These are phyloP conservation scores for Artemia franciscana DNA, from an alignment of 1,140 invertebrate genomes.

Conservation along the genomic window DNA sequence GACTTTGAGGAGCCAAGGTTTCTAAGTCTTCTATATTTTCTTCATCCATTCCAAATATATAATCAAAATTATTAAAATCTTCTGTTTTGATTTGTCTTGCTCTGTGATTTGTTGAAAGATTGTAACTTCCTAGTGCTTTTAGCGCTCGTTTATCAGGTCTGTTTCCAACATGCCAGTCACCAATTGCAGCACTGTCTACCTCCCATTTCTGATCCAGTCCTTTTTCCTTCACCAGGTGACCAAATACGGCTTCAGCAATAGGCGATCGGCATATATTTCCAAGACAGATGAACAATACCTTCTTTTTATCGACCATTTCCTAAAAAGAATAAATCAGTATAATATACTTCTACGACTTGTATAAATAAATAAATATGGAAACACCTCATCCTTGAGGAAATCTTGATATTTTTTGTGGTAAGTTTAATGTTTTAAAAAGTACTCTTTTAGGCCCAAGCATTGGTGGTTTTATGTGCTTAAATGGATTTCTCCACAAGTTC, in stretches of 20 bases:
- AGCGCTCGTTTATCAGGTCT: conserved; percentile 49
- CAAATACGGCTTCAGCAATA: conserved; percentile 74
- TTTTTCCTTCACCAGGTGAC: conserved; percentile 36
- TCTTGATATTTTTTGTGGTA: no score
- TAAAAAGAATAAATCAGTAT: no score
- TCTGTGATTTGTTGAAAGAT: conserved; percentile 41
- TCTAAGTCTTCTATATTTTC: conserved; percentile 46
- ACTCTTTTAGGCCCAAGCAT: no score
- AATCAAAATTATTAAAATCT: conserved; percentile 56
- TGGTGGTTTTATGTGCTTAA: no score
- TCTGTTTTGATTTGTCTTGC: conserved; percentile 43
- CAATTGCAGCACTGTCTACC: conserved; percentile 67
- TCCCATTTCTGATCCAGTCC: conserved; percentile 39
- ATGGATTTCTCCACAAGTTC: no score
- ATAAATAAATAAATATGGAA: no score
- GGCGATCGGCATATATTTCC: conserved; percentile 89
- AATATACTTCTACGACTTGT: no score
- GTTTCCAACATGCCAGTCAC: conserved; percentile 58
- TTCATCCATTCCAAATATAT: conserved; percentile 76
- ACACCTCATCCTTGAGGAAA: no score
- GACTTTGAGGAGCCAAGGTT: conserved; percentile 29
- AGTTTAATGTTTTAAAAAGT: no score
- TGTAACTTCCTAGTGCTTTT: conserved; percentile 39
- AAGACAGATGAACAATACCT: conserved; percentile 14
- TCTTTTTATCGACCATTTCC: not conserved